Base-by-base conservation (phyloP, 2,113 vertebrate genomes). In the Blennius ocellaris region DNA sequence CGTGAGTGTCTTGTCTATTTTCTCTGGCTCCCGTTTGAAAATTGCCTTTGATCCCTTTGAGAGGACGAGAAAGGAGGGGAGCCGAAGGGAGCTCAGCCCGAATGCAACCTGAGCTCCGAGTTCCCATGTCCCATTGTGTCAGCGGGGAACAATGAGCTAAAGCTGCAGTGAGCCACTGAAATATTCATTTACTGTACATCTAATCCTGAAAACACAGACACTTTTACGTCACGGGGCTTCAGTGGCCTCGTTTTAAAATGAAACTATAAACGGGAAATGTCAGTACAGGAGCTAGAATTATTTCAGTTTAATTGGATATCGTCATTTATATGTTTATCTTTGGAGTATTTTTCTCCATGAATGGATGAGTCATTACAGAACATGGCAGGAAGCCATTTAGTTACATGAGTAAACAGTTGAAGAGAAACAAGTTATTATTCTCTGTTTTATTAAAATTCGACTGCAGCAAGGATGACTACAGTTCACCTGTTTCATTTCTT, bases 1-100 rank as follows among this genome's bases (percentile, higher is more conserved):
- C 9, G 94, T 94, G 76, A 94, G 94, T 94, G 67, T 58, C 16
- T 49, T 49, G 6, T 48, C 39, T 69, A 36, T 76, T 78, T 58
- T 9, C 72, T 80, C 66, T 82, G 44, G 76, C 68, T 68, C 40
- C 12, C 52, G 53, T 84, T 80, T 63, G 40, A 74, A 74, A 10
- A 45, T 15, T 15, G 14, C 5, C 60, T 90, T 78, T 90, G 73
- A 87, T 79, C 60, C 50, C n/a, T n/a, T n/a, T 52, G 69, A 9
- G 55, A 49, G 37, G 17, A 68, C 55, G 43, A n/a, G 47, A 69
- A 62, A 53, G 69, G 61, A 49, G 60, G 53, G 60, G 38, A 59
- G 57, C n/a, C 40, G 30, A 21, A 53, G 56, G 49, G 66, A 64
- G 56, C 40, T 56, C 43, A 67, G 58, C 44, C 39, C 73, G 63